A percentile compares a stretch with the other conserved stretches of the same genome.
These are phyloP conservation scores for Reinhardtius hippoglossoides DNA, from an alignment of 2,113 vertebrate species.

Conservation along the genomic window DNA sequence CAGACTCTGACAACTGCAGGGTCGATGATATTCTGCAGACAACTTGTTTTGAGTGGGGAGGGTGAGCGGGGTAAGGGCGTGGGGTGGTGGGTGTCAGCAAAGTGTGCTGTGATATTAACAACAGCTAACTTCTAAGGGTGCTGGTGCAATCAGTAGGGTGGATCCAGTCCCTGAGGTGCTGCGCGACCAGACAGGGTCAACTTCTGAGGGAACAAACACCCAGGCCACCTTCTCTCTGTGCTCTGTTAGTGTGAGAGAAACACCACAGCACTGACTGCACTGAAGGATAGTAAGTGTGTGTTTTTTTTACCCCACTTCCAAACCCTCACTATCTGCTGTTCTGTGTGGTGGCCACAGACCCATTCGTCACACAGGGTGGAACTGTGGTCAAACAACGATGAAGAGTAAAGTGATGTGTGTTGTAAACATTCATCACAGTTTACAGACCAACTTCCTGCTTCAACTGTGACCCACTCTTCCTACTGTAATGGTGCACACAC, in stretches of 20 bases:
- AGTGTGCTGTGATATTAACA: slow-evolving; percentile 67
- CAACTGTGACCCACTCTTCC: not conserved
- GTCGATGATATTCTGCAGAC: slow-evolving; percentile 69
- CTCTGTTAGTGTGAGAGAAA: not conserved
- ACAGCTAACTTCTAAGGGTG: slow-evolving; percentile 51
- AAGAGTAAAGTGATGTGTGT: not conserved
- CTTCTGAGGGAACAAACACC: slow-evolving; percentile 1
- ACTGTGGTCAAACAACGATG: not conserved
- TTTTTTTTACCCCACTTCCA: not conserved
- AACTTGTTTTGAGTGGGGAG: slow-evolving; percentile 15
- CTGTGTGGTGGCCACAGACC: not conserved
- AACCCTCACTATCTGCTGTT: not conserved
- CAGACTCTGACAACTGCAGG: slow-evolving; percentile 50
- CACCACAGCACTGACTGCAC: not conserved
- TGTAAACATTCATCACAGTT: not conserved
- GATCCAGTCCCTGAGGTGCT: slow-evolving; percentile 42
- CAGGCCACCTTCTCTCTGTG: slow-evolving; percentile 4
- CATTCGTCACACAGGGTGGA: not conserved
- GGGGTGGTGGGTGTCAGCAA: slow-evolving; percentile 34
- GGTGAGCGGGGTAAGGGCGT: not conserved
- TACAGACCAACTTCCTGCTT: not conserved
- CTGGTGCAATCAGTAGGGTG: slow-evolving; percentile 43
- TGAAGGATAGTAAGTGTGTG: not conserved
- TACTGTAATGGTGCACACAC: no score
- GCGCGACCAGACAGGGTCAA: slow-evolving; percentile 11